Evolutionary conservation across 2,888 invertebrate species (phyloP).

Genomic region (Apamea sordens): DNA sequence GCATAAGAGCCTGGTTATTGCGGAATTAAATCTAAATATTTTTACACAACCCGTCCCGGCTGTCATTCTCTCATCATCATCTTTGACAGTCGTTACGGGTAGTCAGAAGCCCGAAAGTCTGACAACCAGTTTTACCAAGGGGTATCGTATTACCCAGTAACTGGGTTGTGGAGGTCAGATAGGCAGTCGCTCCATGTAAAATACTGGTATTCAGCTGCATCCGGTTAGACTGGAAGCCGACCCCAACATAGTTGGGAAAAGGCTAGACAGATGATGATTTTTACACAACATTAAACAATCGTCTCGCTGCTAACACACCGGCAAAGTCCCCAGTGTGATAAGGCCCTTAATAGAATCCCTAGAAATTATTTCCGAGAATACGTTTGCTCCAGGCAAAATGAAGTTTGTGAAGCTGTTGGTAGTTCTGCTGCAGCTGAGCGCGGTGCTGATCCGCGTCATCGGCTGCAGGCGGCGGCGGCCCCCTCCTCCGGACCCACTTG

Average conservation of each 20-base stretch:
- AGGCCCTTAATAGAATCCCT: background rate
- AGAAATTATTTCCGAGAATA: background rate
- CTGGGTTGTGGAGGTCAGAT: too few relatives aligned
- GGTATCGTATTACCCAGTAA: too few relatives aligned
- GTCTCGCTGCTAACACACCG: background rate
- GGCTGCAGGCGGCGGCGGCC: constrained; percentile 51
- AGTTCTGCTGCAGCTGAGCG: constrained; percentile 36
- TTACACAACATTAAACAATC: background rate
- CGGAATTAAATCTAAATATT: background rate
- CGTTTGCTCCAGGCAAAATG: constrained; percentile 4
- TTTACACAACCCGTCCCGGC: too few relatives aligned
- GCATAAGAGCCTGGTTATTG: background rate
- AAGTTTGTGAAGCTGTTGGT: constrained; percentile 20
- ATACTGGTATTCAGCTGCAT: too few relatives aligned
- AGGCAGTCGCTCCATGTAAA: too few relatives aligned
- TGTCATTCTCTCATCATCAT: too few relatives aligned
- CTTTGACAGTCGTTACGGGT: too few relatives aligned
- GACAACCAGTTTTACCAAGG: too few relatives aligned
- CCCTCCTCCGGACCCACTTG: constrained; percentile 63
- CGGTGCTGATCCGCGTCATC: constrained; percentile 39
- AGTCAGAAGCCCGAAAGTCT: too few relatives aligned
- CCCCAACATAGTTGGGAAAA: too few relatives aligned
- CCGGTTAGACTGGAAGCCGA: too few relatives aligned
- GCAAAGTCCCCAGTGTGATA: background rate
- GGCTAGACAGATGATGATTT: too few relatives aligned